Evolutionary conservation across 2,113 vertebrate genomes (phyloP), one percentile per base, ranked within the genome.

Genomic region (Spea bombifrons): DNA sequence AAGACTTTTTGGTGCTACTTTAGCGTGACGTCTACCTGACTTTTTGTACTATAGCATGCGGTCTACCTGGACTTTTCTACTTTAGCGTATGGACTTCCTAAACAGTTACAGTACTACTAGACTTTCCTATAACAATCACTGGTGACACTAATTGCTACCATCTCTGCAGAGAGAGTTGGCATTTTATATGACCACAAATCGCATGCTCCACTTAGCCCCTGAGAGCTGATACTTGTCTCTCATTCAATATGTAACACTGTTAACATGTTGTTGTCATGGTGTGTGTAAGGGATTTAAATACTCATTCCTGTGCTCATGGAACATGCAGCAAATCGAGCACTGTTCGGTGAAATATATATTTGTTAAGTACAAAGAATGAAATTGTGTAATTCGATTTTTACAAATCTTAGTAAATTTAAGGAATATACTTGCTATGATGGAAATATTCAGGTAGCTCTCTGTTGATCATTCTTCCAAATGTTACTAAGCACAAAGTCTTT

Each of bases 121-220:
- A 30, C 30, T 30, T 30, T 30, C 30, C 30, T 30, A 80, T 80
- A 80, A 73, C 71, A 80, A 74, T 74, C 78, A 68, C 78, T 53
- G n/a, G 59, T 80, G 78, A 80, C 71, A 80, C 65, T 80, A 80
- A 80, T 80, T 80, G 78, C 78, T 74, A 43, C 45, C 64, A 74
- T 55, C 65, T 80, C 78, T 68, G 77, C 70, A 66, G 45, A 43
- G 50, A 72, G 64, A 68, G 71, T 30, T 80, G 78, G 71, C 71
- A 80, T 80, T 80, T 80, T 59, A 63, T 66, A 73, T 73, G 70
- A 71, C 77, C 77, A 79, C 70, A 67, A n/a, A 66, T 73, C 70
- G 70, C 66, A 70, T 73, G 77, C 71, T 67, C 77, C 77, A 79
- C 77, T 79, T 79, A 79, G 43, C 76, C 72, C 69, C 76, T 8